A percentile compares a stretch with the other conserved stretches of the same genome.
phyloP scores from a whole-genome alignment of 1,140 invertebrate species.

The Hycleus phaleratus region DNA sequence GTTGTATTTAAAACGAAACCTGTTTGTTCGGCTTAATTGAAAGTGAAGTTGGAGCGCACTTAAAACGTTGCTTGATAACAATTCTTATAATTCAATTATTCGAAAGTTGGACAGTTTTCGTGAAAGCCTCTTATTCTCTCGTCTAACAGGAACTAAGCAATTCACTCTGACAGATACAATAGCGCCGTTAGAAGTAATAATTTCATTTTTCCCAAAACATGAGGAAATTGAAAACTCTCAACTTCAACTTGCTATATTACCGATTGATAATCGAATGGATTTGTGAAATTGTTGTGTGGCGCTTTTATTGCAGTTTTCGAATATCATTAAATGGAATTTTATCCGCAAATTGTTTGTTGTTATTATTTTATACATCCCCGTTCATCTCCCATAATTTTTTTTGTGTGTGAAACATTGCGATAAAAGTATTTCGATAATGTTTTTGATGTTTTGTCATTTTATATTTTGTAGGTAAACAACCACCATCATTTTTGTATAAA shows the following conservation, averaged over 20 bases:
- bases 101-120: conserved; percentile 13
- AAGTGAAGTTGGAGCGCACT: conserved; percentile 14
- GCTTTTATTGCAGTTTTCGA: conserved; percentile 11
- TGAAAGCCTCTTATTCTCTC: conserved; percentile 13
- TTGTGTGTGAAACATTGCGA: no score
- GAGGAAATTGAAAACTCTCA: no score
- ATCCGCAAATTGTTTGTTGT: no score
- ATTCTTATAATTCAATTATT: conserved; percentile 15
- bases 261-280: conserved; percentile 14
- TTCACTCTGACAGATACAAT: conserved; percentile 12
- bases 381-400: no score
- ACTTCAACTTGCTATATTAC: background rate
- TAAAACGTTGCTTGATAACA: conserved; percentile 16
- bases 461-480: no score
- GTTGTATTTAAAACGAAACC: background rate
- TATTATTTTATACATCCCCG: no score
- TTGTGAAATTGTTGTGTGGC: conserved; percentile 9
- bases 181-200: conserved; percentile 9
- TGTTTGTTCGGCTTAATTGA: conserved; percentile 8
- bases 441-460: no score
- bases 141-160: conserved; percentile 3
- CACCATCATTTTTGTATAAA: no score
- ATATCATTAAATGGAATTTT: conserved; percentile 3
- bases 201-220: background rate
- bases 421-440: no score